phyloP scores from a whole-genome alignment of 2,113 vertebrate genomes.

The Orthonyx spaldingii region DNA sequence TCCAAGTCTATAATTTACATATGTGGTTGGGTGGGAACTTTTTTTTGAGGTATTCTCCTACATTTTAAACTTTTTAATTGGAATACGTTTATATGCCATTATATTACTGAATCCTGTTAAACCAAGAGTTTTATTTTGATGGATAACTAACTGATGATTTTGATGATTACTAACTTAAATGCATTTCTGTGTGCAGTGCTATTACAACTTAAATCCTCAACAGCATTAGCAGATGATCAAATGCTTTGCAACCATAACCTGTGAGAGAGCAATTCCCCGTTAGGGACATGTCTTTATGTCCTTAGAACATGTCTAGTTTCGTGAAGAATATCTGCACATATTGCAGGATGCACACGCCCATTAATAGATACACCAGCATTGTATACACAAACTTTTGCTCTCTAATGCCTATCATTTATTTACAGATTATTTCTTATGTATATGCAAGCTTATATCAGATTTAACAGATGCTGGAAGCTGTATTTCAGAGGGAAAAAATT shows the following conservation, averaged over 20 bases:
- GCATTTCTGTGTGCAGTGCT: neutral
- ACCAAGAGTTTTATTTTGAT: neutral
- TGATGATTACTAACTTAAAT: neutral
- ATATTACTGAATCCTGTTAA: neutral
- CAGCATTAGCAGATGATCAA: neutral
- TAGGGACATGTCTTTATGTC: neutral
- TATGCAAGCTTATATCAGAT: neutral
- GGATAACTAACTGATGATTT: neutral
- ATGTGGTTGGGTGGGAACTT: too few species aligned
- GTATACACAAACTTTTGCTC: neutral
- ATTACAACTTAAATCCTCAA: neutral
- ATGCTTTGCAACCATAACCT: neutral
- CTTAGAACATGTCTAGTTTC: neutral
- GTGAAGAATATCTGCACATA: neutral
- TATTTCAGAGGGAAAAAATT: neutral
- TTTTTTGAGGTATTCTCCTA: neutral
- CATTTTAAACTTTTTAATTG: neutral
- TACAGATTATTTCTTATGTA: neutral
- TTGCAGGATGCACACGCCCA: neutral
- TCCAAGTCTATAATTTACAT: neutral
- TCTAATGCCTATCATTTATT: neutral
- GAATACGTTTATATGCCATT: neutral
- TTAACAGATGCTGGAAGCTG: neutral
- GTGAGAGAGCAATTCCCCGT: neutral
- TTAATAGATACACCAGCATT: neutral